Evolutionary conservation across 2,797 vertebrate genomes (phyloP).

Genomic region (Clarias laeviceps): DNA sequence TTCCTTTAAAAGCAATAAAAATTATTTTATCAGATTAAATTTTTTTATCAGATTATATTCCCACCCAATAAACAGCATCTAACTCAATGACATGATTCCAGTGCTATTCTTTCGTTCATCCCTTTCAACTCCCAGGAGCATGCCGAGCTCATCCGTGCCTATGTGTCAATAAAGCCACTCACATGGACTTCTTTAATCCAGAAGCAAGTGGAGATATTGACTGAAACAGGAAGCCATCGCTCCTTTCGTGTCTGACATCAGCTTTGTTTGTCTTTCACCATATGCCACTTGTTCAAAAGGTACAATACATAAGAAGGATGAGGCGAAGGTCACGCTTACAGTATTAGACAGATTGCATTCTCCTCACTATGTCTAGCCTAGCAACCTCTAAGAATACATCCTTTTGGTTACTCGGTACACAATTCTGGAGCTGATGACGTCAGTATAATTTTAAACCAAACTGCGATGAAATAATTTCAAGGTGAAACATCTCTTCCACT

Average conservation of each 20-base stretch:
- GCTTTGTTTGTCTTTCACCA: slow-evolving; percentile 53
- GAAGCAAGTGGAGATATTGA: slow-evolving; percentile 47
- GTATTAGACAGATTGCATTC: slow-evolving; percentile 6
- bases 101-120: neutral
- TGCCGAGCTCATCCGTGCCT: neutral
- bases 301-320: slow-evolving; percentile 24
- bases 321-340: slow-evolving; percentile 19
- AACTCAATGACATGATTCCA: neutral
- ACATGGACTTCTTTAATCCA: slow-evolving; percentile 34
- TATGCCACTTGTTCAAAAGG: slow-evolving; percentile 42
- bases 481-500: neutral
- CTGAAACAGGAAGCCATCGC: slow-evolving; percentile 43
- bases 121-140: neutral
- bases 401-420: slow-evolving; percentile 24
- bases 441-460: neutral
- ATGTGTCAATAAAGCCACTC: slow-evolving; percentile 1
- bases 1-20: neutral
- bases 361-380: slow-evolving; percentile 3
- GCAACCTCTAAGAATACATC: slow-evolving; percentile 16
- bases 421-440: neutral
- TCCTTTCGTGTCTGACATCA: slow-evolving; percentile 40
- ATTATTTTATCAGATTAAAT: neutral
- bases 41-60: neutral
- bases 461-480: neutral
- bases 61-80: neutral